Percentiles rank a stretch among this genome's conserved stretches.
phyloP scores from a whole-genome alignment of 2,888 invertebrate species.

The Lydus trimaculatus region DNA sequence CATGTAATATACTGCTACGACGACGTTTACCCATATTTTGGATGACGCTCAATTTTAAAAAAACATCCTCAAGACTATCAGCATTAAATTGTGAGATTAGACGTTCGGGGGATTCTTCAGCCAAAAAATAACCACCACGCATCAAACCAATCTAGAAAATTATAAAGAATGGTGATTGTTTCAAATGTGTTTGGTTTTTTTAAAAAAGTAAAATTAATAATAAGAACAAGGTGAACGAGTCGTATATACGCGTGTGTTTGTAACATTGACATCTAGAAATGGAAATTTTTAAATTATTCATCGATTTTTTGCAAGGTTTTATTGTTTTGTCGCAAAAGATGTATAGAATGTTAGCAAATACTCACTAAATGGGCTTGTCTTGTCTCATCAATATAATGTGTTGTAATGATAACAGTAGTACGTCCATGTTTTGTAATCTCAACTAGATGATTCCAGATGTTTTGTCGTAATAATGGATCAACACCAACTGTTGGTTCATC shows the following conservation, averaged over 20 bases:
- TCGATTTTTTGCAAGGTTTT: too few species aligned
- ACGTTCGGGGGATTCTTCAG: conserved; percentile 80
- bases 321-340: too few species aligned
- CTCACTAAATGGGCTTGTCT: conserved; percentile 87
- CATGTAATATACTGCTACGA: conserved; percentile 80
- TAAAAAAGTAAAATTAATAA: too few species aligned
- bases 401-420: conserved; percentile 91
- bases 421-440: conserved; percentile 88
- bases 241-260: not conserved
- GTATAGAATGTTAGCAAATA: conserved; percentile 31
- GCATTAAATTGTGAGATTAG: conserved; percentile 75
- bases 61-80: conserved; percentile 81
- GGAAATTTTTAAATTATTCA: conserved; percentile 9
- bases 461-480: conserved; percentile 88
- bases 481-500: conserved; percentile 95
- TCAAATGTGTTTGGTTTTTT: too few species aligned
- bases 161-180: not conserved
- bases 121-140: conserved; percentile 84
- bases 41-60: conserved; percentile 78
- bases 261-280: conserved; percentile 18
- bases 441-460: conserved; percentile 94
- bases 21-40: conserved; percentile 84
- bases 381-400: conserved; percentile 97
- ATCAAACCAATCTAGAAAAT: conserved; percentile 76
- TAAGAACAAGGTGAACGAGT: conserved; percentile 18